A percentile compares a stretch with the other conserved stretches of the same genome.
phyloP scores from a whole-genome alignment of 2,888 invertebrate genomes.

The Aspidiotus rigidus region DNA sequence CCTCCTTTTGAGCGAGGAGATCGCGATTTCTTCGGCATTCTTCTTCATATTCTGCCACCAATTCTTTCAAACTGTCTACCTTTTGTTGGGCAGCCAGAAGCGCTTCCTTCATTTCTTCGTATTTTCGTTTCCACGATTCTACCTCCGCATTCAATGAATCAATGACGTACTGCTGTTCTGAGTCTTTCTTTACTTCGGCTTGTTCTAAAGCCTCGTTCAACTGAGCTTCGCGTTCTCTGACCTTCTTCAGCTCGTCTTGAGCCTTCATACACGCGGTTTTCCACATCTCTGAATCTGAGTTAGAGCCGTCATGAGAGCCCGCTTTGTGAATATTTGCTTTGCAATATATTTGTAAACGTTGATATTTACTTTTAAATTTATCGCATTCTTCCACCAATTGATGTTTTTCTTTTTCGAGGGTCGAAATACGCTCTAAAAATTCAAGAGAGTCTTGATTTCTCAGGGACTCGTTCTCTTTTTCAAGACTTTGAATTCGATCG shows the following conservation, averaged over 20 bases:
- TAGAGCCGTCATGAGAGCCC: neutral
- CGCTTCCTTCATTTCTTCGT: slow-evolving; percentile 6
- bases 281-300: slow-evolving; percentile 5
- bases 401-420: slow-evolving; percentile 12
- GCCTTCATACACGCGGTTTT: neutral
- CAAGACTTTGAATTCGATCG: neutral
- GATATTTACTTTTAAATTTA: slow-evolving; percentile 16
- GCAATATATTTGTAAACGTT: slow-evolving; percentile 16
- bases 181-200: neutral
- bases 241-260: neutral
- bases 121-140: neutral
- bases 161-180: neutral
- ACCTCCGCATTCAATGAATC: neutral
- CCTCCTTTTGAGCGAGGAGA: neutral
- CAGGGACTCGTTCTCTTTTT: neutral
- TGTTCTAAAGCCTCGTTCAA: neutral
- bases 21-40: slow-evolving; percentile 2
- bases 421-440: neutral
- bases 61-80: slow-evolving; percentile 5
- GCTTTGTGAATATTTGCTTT: slow-evolving; percentile 20
- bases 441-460: too few species aligned
- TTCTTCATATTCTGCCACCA: neutral
- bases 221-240: neutral
- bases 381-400: slow-evolving; percentile 15
- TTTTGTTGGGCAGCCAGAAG: neutral